These are phyloP conservation scores for Sebastes kiyomatsui DNA, from an alignment of 2,797 vertebrate genomes.

Conservation along the genomic window DNA sequence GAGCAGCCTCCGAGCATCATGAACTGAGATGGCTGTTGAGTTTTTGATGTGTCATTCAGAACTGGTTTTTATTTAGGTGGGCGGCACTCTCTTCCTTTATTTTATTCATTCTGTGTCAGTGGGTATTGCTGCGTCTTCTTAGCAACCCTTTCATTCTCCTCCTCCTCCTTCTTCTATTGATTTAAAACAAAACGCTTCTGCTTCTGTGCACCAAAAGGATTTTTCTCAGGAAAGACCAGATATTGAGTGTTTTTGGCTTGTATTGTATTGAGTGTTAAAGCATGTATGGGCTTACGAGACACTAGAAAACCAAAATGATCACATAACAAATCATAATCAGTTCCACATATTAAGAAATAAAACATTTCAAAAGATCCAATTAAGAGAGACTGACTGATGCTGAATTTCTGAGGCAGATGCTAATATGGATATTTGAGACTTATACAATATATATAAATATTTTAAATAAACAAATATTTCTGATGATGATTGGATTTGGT, in stretches of 20 bases:
- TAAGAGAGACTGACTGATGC: too few species aligned
- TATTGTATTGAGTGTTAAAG: too few species aligned
- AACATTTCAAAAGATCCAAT: too few species aligned
- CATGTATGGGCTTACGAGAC: neutral
- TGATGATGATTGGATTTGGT: too few species aligned
- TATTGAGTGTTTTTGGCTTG: neutral
- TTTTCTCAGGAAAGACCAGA: neutral
- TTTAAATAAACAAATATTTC: too few species aligned
- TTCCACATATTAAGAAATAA: neutral
- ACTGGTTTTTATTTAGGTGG: neutral
- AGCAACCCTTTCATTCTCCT: neutral
- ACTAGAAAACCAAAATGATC: neutral
- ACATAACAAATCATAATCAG: neutral
- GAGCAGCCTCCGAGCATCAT: neutral
- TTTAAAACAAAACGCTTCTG: neutral
- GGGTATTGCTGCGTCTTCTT: neutral
- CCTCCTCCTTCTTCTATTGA: neutral
- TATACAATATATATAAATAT: neutral
- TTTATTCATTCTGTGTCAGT: neutral
- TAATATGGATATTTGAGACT: neutral
- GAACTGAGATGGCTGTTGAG: slow-evolving; percentile 1
- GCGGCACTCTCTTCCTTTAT: neutral
- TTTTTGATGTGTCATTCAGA: slow-evolving; percentile 33
- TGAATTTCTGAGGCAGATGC: too few species aligned
- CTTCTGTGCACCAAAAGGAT: neutral